Percentiles rank a stretch among this genome's conserved stretches.
Evolutionary conservation across 2,888 invertebrate genomes (phyloP).

Genomic region (Mayetiola destructor): DNA sequence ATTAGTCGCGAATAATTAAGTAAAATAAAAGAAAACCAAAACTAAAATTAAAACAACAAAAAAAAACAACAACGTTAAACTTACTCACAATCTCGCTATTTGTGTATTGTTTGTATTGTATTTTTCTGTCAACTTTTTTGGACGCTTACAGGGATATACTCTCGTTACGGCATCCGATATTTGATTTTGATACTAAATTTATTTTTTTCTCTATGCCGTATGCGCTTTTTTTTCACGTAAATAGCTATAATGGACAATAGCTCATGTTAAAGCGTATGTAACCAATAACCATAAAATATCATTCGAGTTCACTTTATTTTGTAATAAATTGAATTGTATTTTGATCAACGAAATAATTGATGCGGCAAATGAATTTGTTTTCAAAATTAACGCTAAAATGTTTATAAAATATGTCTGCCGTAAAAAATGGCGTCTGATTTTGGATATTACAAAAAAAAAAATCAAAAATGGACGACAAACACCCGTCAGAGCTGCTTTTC

Average conservation of each 20-base stretch:
- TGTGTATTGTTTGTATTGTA: slow-evolving; percentile 8
- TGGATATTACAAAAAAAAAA: slow-evolving; percentile 22
- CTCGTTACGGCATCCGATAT: slow-evolving; percentile 7
- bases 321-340: not conserved
- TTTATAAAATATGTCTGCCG: slow-evolving; percentile 61
- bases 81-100: not conserved
- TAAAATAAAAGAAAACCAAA: not conserved
- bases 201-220: not conserved
- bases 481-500: slow-evolving; percentile 11
- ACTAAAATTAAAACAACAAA: not conserved
- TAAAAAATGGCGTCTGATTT: slow-evolving; percentile 47
- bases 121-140: slow-evolving; percentile 11
- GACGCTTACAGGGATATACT: not conserved
- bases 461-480: slow-evolving; percentile 48
- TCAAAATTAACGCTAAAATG: slow-evolving; percentile 45
- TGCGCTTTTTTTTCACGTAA: not conserved
- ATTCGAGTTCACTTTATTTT: not conserved
- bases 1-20: not conserved
- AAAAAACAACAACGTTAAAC: not conserved
- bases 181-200: not conserved
- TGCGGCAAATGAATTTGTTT: slow-evolving; percentile 28
- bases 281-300: not conserved
- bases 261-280: not conserved
- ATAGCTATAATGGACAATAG: slow-evolving; percentile 2
- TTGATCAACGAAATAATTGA: not conserved